Base-by-base conservation (phyloP, 1,140 invertebrate genomes). In the Homalodisca vitripennis region DNA sequence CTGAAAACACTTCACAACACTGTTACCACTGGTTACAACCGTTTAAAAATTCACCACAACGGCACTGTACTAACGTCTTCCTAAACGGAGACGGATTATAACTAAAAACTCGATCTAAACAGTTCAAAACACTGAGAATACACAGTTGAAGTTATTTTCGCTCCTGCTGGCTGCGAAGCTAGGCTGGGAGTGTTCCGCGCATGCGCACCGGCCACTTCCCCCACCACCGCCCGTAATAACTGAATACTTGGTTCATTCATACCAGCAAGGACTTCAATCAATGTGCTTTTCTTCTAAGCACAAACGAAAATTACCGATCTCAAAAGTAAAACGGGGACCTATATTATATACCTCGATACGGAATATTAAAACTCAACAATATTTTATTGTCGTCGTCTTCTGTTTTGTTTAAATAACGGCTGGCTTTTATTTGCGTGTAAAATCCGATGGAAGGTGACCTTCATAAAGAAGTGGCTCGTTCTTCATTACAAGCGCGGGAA, bases 221-320 rank as follows among this genome's bases (percentile, higher is more conserved):
- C n/a, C 62, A 27, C 63, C 32, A 17, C 63, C 41, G 27, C 55
- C 17, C 22, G 17, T 60, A 26, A 51, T 63, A 26, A 66, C 63
- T 66, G 63, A 66, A 66, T 31, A 66, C 60, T 46, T 66, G 41
- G 63, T 66, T 66, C 63, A 66, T 66, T 66, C 63, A 66, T 66
- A 66, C 63, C 20, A 22, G 63, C 63, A 66, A 66, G 24, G 32
- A 66, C 63, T 41, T 41, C 32, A 30, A 46, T 66, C 63, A 66
- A 66, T 66, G 63, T 64, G 34, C n/a, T 60, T 60, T 60, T 60
- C 55, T 60, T 51, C 14, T 27, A 60, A 60, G 55, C 55, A 60
- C 55, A n/a, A n/a, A n/a, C n/a, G n/a, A n/a, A n/a, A n/a, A n/a
- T n/a, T n/a, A n/a, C n/a, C n/a, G n/a, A n/a, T n/a, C n/a, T n/a